A percentile compares a stretch with the other conserved stretches of the same genome.
Evolutionary conservation across 2,113 vertebrate genomes (phyloP).

Genomic region (Strix aluco): DNA sequence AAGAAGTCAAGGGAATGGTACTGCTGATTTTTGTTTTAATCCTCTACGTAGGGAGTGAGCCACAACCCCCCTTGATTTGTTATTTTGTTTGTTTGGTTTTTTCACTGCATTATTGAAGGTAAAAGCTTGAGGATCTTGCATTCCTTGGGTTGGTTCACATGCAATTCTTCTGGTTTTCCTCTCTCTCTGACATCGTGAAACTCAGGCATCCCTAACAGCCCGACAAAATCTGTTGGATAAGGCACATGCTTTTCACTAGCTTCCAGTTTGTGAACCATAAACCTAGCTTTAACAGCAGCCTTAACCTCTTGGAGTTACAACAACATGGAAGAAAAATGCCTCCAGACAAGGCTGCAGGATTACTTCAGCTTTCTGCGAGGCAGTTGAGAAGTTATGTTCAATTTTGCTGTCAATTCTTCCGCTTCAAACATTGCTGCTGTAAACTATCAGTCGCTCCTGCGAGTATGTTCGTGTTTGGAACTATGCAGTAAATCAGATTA

Average conservation of each 20-base stretch:
- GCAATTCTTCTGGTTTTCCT: not conserved
- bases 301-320: not conserved
- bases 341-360: not conserved
- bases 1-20: not conserved
- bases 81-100: not conserved
- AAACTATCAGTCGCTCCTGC: not conserved
- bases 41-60: not conserved
- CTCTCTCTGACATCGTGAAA: not conserved
- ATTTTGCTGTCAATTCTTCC: not conserved
- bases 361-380: not conserved
- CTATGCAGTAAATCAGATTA: constrained; percentile 40
- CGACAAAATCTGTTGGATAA: not conserved
- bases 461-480: not conserved
- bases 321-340: not conserved
- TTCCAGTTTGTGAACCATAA: not conserved
- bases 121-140: not conserved
- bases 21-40: not conserved
- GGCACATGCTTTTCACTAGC: not conserved
- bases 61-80: not conserved
- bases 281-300: not conserved
- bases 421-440: not conserved
- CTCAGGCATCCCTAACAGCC: not conserved
- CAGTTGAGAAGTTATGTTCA: not conserved
- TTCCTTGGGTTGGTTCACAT: not conserved
- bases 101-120: not conserved